These are phyloP conservation scores for Sebastiscus albofasciatus DNA, from an alignment of 2,797 vertebrate species.

Conservation along the genomic window DNA sequence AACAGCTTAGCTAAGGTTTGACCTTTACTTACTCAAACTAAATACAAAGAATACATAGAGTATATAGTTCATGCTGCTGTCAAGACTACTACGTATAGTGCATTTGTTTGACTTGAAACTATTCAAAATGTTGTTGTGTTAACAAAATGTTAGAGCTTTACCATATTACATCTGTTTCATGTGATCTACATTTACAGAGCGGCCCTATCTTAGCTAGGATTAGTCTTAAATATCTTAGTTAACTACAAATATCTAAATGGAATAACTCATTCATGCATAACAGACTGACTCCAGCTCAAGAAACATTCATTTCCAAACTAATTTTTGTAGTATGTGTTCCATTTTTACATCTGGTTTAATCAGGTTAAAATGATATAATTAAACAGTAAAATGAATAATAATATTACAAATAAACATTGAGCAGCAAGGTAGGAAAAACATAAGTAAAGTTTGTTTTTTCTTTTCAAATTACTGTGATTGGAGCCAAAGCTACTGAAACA, in stretches of 20 bases:
- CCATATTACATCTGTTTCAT: neutral
- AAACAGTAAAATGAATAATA: neutral
- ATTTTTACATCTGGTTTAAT: neutral
- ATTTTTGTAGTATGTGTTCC: neutral
- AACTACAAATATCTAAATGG: neutral
- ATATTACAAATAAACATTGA: neutral
- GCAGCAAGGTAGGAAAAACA: neutral
- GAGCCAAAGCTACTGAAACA: neutral
- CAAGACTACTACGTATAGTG: neutral
- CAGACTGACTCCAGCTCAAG: neutral
- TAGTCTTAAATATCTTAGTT: neutral
- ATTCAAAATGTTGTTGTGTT: neutral
- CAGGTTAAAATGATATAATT: neutral
- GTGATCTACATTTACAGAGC: neutral
- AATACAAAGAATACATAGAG: neutral
- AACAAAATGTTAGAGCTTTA: neutral
- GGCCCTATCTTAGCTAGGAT: neutral
- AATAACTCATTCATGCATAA: neutral
- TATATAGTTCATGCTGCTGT: neutral
- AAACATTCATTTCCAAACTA: neutral
- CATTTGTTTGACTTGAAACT: neutral
- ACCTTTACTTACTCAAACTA: slow-evolving; percentile 21
- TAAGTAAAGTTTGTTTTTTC: neutral
- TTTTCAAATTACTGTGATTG: too few species aligned
- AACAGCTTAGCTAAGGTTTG: slow-evolving; percentile 8